A percentile compares a stretch with the other conserved stretches of the same genome.
phyloP scores from a whole-genome alignment of 1,140 invertebrate genomes.

The Drosophila triauraria region DNA sequence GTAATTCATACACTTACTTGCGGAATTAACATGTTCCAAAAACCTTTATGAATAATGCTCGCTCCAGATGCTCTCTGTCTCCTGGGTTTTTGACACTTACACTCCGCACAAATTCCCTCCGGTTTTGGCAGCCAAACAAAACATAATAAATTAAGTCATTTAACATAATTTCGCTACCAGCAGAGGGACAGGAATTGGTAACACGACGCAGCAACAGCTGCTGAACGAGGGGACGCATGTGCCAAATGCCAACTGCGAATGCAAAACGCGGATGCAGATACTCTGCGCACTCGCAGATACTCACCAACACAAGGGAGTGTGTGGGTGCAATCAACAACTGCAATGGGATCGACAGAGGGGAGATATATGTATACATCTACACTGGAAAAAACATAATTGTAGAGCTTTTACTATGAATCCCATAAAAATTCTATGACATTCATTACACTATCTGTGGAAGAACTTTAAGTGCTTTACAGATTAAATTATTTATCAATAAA shows the following conservation, averaged over 20 bases:
- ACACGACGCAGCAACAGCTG: slow-evolving; percentile 66
- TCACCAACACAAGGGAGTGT: slow-evolving; percentile 58
- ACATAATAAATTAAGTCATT: slow-evolving; percentile 81
- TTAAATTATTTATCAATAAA: no score
- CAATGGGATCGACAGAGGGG: slow-evolving; percentile 13
- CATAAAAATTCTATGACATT: no score
- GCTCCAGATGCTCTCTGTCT: slow-evolving; percentile 1
- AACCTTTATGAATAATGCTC: slow-evolving; percentile 27
- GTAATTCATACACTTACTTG: slow-evolving; percentile 24
- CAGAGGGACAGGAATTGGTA: slow-evolving; percentile 31
- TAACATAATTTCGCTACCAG: slow-evolving; percentile 81
- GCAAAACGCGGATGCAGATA: slow-evolving; percentile 22
- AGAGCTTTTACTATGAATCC: no score
- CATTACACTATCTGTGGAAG: no score
- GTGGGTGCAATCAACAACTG: slow-evolving; percentile 77
- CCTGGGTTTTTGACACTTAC: slow-evolving; percentile 48
- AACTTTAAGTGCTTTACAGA: no score
- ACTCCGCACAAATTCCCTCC: slow-evolving; percentile 45
- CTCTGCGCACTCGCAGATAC: slow-evolving; percentile 10
- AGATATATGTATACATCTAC: neutral
- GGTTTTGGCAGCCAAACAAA: slow-evolving; percentile 71
- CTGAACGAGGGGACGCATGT: slow-evolving; percentile 75
- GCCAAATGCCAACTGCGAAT: slow-evolving; percentile 42
- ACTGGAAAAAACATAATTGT: neutral
- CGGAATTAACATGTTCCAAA: slow-evolving; percentile 36